These are phyloP conservation scores for Morpho helenor DNA, from an alignment of 2,888 invertebrate genomes.

Conservation along the genomic window DNA sequence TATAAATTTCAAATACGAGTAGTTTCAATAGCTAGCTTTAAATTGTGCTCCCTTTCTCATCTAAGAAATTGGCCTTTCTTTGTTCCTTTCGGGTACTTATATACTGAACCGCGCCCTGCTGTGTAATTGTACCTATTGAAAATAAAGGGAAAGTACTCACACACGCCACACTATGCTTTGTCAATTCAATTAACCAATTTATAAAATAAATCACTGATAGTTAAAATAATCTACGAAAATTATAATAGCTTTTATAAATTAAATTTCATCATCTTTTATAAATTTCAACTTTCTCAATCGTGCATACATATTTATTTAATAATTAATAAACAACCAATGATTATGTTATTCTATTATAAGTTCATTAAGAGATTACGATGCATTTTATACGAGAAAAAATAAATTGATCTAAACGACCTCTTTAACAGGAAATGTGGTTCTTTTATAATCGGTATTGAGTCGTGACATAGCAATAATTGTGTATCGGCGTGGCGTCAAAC, in stretches of 20 bases:
- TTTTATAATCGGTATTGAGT: constrained; percentile 34
- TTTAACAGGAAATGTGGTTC: constrained; percentile 39
- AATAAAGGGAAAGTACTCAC: constrained; percentile 8
- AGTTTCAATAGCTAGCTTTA: constrained; percentile 66
- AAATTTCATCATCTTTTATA: constrained; percentile 1
- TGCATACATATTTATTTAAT: constrained; percentile 8
- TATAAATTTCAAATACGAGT: constrained; percentile 73
- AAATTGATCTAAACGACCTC: constrained; percentile 38
- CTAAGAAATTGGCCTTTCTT: constrained; percentile 72
- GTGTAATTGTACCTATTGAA: constrained; percentile 29
- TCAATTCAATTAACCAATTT: neutral
- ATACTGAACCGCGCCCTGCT: constrained; percentile 43
- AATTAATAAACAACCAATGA: constrained; percentile 9
- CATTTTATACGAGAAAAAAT: constrained; percentile 32
- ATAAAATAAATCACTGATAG: neutral
- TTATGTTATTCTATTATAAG: constrained; percentile 5
- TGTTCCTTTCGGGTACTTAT: constrained; percentile 42
- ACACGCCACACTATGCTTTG: too few relatives aligned
- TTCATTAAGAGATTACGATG: constrained; percentile 32
- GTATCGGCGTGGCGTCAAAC: constrained; percentile 22
- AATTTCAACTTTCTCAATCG: constrained; percentile 12
- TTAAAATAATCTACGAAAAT: constrained; percentile 12
- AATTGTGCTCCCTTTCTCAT: constrained; percentile 74
- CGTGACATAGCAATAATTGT: constrained; percentile 33
- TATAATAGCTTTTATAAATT: too few relatives aligned